Percentiles rank a stretch among this genome's conserved stretches.
These are phyloP conservation scores for Lampris megalopsis DNA, from an alignment of 2,113 vertebrate species.

Conservation along the genomic window DNA sequence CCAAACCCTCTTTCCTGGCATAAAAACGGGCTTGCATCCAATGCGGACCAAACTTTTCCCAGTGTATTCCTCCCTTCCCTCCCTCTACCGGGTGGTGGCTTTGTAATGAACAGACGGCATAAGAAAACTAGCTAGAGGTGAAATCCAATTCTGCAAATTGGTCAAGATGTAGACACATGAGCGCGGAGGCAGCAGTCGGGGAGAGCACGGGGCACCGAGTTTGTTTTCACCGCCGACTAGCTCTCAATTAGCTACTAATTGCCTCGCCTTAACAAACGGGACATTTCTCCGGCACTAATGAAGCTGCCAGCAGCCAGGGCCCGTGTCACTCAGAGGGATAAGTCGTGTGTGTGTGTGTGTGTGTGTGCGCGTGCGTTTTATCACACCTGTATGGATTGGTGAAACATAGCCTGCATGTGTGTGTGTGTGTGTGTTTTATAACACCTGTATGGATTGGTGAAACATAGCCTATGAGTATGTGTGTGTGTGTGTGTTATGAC, in stretches of 20 bases:
- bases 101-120: conserved; percentile 25
- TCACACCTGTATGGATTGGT: too few species aligned
- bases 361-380: neutral
- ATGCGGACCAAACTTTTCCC: conserved; percentile 1
- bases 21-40: conserved; percentile 20
- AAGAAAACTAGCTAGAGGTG: conserved; percentile 36
- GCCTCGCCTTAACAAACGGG: conserved; percentile 70
- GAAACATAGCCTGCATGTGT: too few species aligned
- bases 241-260: conserved; percentile 79
- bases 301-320: conserved; percentile 61
- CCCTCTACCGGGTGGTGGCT: conserved; percentile 38
- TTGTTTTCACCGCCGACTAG: conserved; percentile 59
- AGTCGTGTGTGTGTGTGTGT: conserved; percentile 46
- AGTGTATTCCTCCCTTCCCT: neutral
- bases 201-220: conserved; percentile 41
- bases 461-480: too few species aligned
- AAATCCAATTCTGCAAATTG: conserved; percentile 49
- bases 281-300: conserved; percentile 75
- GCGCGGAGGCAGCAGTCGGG: neutral
- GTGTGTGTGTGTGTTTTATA: too few species aligned
- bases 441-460: too few species aligned
- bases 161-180: conserved; percentile 28
- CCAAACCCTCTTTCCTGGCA: conserved; percentile 6
- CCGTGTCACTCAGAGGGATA: conserved; percentile 12
- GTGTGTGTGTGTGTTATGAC: too few species aligned